These are phyloP conservation scores for Rhinoderma darwinii DNA, from an alignment of 2,113 vertebrate species.

Conservation along the genomic window DNA sequence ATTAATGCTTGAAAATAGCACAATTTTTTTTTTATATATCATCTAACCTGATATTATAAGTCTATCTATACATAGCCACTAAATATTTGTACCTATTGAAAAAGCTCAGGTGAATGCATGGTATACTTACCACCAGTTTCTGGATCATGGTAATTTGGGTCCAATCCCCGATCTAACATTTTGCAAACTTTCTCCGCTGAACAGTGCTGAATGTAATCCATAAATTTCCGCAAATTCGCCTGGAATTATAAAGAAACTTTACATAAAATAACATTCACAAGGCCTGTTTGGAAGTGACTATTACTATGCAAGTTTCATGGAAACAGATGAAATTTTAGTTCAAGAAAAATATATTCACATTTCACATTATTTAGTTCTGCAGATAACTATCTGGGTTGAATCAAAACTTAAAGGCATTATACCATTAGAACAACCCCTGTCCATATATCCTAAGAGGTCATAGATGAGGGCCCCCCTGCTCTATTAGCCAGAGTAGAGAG, in stretches of 20 bases:
- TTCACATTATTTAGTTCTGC: not conserved
- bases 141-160: conserved; percentile 93
- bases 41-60: not conserved
- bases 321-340: not conserved
- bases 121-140: conserved; percentile 84
- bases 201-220: conserved; percentile 87
- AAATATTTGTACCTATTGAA: not conserved
- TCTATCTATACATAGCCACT: not conserved
- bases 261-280: not conserved
- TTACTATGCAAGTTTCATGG: not conserved
- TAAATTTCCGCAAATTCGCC: conserved; percentile 91
- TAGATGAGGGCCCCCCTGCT: too few relatives aligned
- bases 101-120: not conserved
- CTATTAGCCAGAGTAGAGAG: too few relatives aligned
- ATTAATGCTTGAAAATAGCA: too few relatives aligned
- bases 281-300: not conserved
- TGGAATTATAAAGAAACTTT: conserved; percentile 64
- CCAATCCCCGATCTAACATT: conserved; percentile 90
- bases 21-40: too few relatives aligned
- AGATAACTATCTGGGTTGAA: too few relatives aligned
- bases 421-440: too few relatives aligned
- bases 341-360: not conserved
- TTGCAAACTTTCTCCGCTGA: conserved; percentile 87
- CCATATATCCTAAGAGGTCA: too few relatives aligned
- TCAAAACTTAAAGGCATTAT: too few relatives aligned